Conservation (phyloP, 2,888 invertebrate species). For the Cremastobaeus sp. region DNA sequence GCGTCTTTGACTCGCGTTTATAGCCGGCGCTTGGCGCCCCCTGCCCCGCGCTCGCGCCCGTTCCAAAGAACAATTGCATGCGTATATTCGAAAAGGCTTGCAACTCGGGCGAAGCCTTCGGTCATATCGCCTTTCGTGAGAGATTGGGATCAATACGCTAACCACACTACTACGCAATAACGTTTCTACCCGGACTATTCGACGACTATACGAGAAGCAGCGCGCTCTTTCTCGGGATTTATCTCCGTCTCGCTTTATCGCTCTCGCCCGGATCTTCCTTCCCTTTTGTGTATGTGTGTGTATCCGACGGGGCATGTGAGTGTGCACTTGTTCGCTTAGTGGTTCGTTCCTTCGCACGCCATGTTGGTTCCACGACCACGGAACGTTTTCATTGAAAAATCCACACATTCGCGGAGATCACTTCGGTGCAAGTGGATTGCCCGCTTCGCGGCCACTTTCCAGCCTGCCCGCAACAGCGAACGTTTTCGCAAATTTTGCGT, state of each 20-base stretch:
- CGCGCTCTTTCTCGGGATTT: slow-evolving; percentile 37
- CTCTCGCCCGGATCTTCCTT: slow-evolving; percentile 46
- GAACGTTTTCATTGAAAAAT: slow-evolving; percentile 40
- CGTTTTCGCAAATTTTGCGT: background rate
- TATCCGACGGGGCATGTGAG: background rate
- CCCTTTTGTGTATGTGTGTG: slow-evolving; percentile 18
- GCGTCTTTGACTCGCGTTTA: slow-evolving; percentile 20
- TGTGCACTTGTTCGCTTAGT: slow-evolving; percentile 13
- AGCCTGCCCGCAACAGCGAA: background rate
- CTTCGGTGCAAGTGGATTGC: background rate
- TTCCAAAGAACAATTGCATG: slow-evolving; percentile 42
- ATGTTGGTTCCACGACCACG: slow-evolving; percentile 46
- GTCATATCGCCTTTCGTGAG: slow-evolving; percentile 65
- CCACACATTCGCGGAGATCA: background rate
- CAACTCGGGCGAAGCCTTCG: slow-evolving; percentile 63
- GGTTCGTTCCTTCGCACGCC: slow-evolving; percentile 49
- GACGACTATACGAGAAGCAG: slow-evolving; percentile 44
- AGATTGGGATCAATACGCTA: slow-evolving; percentile 72
- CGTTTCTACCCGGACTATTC: slow-evolving; percentile 52
- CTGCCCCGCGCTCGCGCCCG: slow-evolving; percentile 15
- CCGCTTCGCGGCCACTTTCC: too few relatives aligned
- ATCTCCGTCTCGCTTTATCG: slow-evolving; percentile 44
- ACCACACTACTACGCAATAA: slow-evolving; percentile 65
- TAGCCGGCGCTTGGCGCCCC: slow-evolving; percentile 16
- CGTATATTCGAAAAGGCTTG: slow-evolving; percentile 44